phyloP scores from a whole-genome alignment of 2,113 vertebrate species.

The Lanius collurio region DNA sequence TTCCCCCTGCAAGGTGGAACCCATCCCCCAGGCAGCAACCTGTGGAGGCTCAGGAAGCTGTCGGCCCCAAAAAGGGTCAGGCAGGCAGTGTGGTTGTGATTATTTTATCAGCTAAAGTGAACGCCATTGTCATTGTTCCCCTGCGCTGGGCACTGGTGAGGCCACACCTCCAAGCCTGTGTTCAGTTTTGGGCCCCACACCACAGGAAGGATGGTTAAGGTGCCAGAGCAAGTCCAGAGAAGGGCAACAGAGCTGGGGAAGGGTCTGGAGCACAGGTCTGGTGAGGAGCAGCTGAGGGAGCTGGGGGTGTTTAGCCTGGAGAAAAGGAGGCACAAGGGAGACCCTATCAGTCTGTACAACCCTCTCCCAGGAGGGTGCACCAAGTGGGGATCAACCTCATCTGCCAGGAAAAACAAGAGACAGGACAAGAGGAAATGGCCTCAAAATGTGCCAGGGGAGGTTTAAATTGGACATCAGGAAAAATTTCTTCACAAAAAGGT shows the following conservation, averaged over 20 bases:
- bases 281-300: neutral
- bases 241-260: neutral
- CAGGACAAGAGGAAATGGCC: neutral
- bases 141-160: neutral
- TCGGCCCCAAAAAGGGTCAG: neutral
- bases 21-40: neutral
- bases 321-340: neutral
- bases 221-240: accelerated
- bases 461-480: neutral
- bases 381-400: neutral
- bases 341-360: neutral
- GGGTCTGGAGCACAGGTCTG: neutral
- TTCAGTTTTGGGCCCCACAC: neutral
- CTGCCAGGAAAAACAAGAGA: neutral
- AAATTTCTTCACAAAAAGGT: neutral
- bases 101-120: neutral
- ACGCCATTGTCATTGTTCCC: neutral
- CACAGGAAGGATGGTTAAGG: neutral
- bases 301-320: neutral
- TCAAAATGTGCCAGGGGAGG: neutral
- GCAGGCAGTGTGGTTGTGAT: neutral
- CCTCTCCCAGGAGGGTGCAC: neutral
- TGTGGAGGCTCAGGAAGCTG: neutral
- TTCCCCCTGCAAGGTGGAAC: neutral
- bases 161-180: neutral